These are phyloP conservation scores for Tragulus kanchil DNA, from an alignment of 2,113 vertebrate species.

Conservation along the genomic window DNA sequence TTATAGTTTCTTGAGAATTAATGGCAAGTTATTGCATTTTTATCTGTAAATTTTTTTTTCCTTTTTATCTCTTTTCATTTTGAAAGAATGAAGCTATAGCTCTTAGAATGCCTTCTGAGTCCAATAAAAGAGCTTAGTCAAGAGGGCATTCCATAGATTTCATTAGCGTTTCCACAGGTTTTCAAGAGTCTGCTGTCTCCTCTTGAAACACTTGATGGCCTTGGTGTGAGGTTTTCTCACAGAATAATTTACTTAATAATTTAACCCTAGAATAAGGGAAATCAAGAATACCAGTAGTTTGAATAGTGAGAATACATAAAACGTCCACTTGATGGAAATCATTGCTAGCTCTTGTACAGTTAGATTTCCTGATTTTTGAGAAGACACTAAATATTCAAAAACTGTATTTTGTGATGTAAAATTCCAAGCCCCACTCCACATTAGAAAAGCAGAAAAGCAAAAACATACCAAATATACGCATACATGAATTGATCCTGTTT, in stretches of 20 bases:
- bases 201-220: conserved; percentile 5
- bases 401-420: background rate
- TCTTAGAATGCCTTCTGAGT: background rate
- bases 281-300: conserved; percentile 1
- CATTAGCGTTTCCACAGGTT: background rate
- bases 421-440: background rate
- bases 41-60: background rate
- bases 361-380: background rate
- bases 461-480: background rate
- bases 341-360: background rate
- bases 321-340: conserved; percentile 13
- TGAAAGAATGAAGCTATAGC: background rate
- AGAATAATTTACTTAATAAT: conserved; percentile 32
- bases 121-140: background rate
- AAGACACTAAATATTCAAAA: background rate
- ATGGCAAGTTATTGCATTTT: conserved; percentile 10
- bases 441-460: conserved; percentile 5
- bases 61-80: conserved; percentile 27
- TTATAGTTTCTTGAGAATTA: conserved; percentile 5
- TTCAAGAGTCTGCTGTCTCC: conserved; percentile 43
- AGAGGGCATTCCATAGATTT: background rate
- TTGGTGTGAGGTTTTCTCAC: conserved; percentile 13
- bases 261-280: conserved; percentile 2
- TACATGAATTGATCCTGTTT: background rate
- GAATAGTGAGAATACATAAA: conserved; percentile 7